phyloP scores from a whole-genome alignment of 2,888 invertebrate species.

The Geophilus truncorum region DNA sequence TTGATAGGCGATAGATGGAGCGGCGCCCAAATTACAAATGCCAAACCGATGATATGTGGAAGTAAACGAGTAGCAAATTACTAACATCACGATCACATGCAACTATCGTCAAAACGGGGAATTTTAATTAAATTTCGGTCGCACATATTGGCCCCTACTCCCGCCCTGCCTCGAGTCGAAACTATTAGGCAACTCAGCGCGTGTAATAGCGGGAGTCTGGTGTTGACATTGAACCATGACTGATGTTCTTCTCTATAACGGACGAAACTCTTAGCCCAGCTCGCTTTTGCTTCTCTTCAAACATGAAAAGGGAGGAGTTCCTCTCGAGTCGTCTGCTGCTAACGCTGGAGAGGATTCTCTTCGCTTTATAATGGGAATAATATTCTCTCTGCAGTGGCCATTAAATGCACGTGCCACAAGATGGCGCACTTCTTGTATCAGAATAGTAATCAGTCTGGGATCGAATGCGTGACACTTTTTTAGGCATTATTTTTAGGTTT shows the following conservation, averaged over 20 bases:
- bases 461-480: not conserved
- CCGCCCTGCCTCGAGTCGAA: not conserved
- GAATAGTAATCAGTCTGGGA: not conserved
- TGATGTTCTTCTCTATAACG: not conserved
- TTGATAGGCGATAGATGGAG: conserved; percentile 5
- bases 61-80: conserved; percentile 16
- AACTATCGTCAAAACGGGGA: conserved; percentile 12
- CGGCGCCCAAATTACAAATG: not conserved
- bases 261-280: not conserved
- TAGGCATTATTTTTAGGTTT: not conserved
- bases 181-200: conserved; percentile 4
- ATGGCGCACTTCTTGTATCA: conserved; percentile 2
- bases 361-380: conserved; percentile 16
- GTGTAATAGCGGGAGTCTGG: conserved; percentile 13
- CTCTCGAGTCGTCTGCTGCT: not conserved
- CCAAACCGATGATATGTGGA: conserved; percentile 11
- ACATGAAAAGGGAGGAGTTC: conserved; percentile 6
- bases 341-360: not conserved
- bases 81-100: conserved; percentile 7
- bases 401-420: conserved; percentile 9
- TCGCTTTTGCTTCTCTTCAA: not conserved
- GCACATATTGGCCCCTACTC: not conserved
- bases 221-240: conserved; percentile 20
- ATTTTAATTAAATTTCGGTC: conserved; percentile 7
- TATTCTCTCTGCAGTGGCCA: not conserved